phyloP scores from a whole-genome alignment of 2,113 vertebrate species.

The Neodontobutis hainanensis region DNA sequence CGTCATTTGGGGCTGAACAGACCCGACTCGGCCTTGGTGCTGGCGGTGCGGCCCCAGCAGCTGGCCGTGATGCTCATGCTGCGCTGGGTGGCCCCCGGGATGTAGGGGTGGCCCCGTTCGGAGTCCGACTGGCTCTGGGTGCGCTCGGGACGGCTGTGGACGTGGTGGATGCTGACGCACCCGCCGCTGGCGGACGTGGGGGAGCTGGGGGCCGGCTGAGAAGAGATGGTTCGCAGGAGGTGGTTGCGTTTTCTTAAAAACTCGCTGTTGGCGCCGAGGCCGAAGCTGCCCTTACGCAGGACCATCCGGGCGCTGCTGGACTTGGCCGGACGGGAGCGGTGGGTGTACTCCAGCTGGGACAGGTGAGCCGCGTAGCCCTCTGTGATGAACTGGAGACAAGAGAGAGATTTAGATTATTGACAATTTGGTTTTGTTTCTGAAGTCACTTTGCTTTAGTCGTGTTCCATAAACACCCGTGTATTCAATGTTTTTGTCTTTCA shows the following conservation, averaged over 20 bases:
- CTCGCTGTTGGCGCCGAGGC: slow-evolving; percentile 90
- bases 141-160: slow-evolving; percentile 81
- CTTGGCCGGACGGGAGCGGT: slow-evolving; percentile 91
- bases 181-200: slow-evolving; percentile 57
- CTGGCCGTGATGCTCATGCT: slow-evolving; percentile 91
- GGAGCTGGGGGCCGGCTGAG: slow-evolving; percentile 85
- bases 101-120: slow-evolving; percentile 77
- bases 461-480: too few relatives aligned
- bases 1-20: slow-evolving; percentile 66
- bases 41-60: slow-evolving; percentile 88
- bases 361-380: slow-evolving; percentile 95
- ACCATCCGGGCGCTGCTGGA: slow-evolving; percentile 92
- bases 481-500: too few relatives aligned
- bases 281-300: slow-evolving; percentile 95
- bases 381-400: slow-evolving; percentile 83
- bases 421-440: too few relatives aligned
- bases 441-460: too few relatives aligned
- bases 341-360: slow-evolving; percentile 93
- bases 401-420: not conserved
- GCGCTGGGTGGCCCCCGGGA: slow-evolving; percentile 66
- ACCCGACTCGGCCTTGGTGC: slow-evolving; percentile 83
- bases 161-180: slow-evolving; percentile 58
- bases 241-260: slow-evolving; percentile 96
- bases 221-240: slow-evolving; percentile 94
- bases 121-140: slow-evolving; percentile 88